These are phyloP conservation scores for Aradophagus sp. DNA, from an alignment of 1,140 invertebrate genomes.

Conservation along the genomic window DNA sequence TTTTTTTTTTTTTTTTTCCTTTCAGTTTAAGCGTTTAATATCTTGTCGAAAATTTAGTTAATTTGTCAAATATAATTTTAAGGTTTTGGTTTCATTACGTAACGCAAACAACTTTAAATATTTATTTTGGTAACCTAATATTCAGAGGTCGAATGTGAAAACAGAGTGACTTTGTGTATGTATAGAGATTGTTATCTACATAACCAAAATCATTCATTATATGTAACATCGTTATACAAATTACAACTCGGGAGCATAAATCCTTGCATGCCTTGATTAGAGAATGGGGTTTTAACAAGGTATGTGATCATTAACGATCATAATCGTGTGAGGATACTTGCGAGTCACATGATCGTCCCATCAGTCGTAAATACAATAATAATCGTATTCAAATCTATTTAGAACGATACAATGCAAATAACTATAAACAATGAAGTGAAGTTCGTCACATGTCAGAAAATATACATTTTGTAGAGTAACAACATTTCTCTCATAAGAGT, in stretches of 20 bases:
- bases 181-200: slow-evolving; percentile 37
- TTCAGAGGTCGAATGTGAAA: too few relatives aligned
- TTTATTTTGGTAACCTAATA: too few relatives aligned
- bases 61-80: too few relatives aligned
- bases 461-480: too few relatives aligned
- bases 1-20: too few relatives aligned
- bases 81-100: too few relatives aligned
- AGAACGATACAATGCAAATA: slow-evolving; percentile 11
- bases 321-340: slow-evolving; percentile 34
- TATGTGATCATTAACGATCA: slow-evolving; percentile 44
- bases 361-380: slow-evolving; percentile 9
- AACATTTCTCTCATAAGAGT: too few relatives aligned
- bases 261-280: slow-evolving; percentile 48
- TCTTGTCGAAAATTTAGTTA: too few relatives aligned
- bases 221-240: slow-evolving; percentile 43
- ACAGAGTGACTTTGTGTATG: slow-evolving; percentile 11
- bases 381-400: neutral
- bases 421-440: too few relatives aligned
- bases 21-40: too few relatives aligned
- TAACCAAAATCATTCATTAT: slow-evolving; percentile 24
- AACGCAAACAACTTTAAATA: too few relatives aligned
- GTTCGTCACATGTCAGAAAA: too few relatives aligned
- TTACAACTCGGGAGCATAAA: slow-evolving; percentile 34
- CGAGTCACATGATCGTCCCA: slow-evolving; percentile 1
- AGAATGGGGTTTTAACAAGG: slow-evolving; percentile 45